Base-by-base conservation (phyloP, 1,140 invertebrate species). In the Magallana gigas region DNA sequence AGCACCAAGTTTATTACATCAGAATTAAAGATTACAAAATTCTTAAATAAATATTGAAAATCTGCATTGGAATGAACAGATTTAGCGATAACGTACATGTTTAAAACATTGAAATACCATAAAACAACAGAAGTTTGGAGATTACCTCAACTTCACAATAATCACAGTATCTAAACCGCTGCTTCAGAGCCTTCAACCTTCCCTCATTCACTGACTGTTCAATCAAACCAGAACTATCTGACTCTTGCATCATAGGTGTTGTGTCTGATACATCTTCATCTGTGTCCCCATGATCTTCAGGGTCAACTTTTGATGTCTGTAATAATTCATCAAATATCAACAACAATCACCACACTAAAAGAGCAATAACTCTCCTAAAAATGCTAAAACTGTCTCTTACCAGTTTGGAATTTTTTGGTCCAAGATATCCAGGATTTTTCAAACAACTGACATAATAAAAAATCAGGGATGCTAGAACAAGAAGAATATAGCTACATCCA, bases 371-470 rank as follows among this genome's bases (percentile, higher is more conserved):
- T 48, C 36, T 48, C 36, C 36, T 48, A 48, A 48, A 48, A 48
- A 48, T 48, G 36, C 36, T 48, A 48, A 48, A 48, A 48, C 36
- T 48, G 5, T 48, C 29, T 11, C 18, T 76, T 76, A 76, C 68
- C 23, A 18, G 23, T 23, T 76, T 76, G 23, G 68, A 76, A 8
- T 76, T 8, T 29, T 36, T 76, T 36, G 8, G 68, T 29, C 23
- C 68, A 16, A 94, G 87, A 90, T 91, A 94, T 48, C 94, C 94
- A 9, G 94, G 94, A 88, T 94, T 91, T 9, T 90, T 92, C 29
- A 93, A 88, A 86, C 94, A 94, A n/a, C 92, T 91, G 0, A 89
- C 64, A 85, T 91, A 94, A 64, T 94, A 94, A 64, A 93, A 87
- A n/a, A 89, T 29, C 8, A 94, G 90, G 1, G 93, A 92, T 6